A percentile compares a stretch with the other conserved stretches of the same genome.
Evolutionary conservation across 1,140 invertebrate species (phyloP).

Genomic region (Portunus trituberculatus): DNA sequence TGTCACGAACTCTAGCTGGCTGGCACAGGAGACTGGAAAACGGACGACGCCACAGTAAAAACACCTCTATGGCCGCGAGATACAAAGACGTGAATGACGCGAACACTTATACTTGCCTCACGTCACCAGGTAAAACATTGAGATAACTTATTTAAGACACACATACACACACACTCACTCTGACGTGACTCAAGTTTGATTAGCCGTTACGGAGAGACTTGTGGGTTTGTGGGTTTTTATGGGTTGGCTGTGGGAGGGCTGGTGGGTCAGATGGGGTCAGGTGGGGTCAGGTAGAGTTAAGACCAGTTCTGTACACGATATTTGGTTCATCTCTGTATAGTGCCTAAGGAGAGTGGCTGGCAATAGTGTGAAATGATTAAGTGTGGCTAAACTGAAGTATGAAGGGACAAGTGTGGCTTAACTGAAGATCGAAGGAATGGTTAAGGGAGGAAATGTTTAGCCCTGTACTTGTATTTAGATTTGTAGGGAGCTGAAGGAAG

Average conservation of each 20-base stretch:
- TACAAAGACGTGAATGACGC: neutral
- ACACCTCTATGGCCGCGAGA: neutral
- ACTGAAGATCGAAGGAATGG: no score
- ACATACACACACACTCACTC: conserved; percentile 31
- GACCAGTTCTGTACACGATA: no score
- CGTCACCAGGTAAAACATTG: neutral
- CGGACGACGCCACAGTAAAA: neutral
- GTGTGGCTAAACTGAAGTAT: no score
- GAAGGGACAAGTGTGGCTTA: no score
- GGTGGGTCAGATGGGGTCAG: neutral
- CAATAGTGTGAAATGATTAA: no score
- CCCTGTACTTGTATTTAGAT: no score
- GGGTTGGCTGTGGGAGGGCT: neutral
- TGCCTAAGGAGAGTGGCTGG: no score
- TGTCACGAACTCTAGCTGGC: neutral
- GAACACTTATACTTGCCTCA: neutral
- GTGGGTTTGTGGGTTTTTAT: neutral
- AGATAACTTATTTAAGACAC: neutral
- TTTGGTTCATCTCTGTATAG: no score
- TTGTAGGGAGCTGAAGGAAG: no score
- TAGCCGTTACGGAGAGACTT: neutral
- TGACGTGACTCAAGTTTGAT: conserved; percentile 30
- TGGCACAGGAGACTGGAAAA: neutral
- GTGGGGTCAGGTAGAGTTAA: no score
- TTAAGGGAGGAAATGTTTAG: no score